phyloP scores from a whole-genome alignment of 2,888 invertebrate genomes.

The Serripes groenlandicus region DNA sequence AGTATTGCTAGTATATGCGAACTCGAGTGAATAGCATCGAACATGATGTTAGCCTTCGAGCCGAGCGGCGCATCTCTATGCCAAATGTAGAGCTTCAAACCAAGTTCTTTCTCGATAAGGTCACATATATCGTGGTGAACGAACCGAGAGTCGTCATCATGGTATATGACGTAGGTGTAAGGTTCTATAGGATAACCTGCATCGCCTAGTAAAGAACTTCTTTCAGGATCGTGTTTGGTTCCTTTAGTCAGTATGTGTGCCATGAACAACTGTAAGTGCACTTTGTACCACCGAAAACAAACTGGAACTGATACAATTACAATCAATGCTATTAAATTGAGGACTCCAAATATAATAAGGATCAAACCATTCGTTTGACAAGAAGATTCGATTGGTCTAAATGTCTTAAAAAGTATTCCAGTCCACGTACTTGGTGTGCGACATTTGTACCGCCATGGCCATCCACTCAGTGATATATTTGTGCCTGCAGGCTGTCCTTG shows the following conservation, averaged over 20 bases:
- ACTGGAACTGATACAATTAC: not conserved
- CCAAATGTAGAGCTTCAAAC: slow-evolving; percentile 12
- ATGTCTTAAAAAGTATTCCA: not conserved
- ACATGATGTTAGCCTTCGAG: slow-evolving; percentile 24
- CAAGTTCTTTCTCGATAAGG: slow-evolving; percentile 15
- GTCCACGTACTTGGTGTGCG: not conserved
- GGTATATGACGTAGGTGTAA: slow-evolving; percentile 25
- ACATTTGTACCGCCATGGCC: slow-evolving; percentile 1
- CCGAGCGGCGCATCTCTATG: slow-evolving; percentile 18
- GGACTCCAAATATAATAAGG: not conserved
- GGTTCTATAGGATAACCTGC: not conserved
- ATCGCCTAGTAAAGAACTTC: not conserved
- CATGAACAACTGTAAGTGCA: slow-evolving; percentile 10
- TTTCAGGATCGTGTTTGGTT: not conserved
- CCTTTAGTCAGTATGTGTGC: not conserved
- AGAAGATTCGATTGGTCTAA: not conserved
- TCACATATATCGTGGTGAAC: not conserved
- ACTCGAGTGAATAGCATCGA: slow-evolving; percentile 27
- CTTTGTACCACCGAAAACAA: not conserved
- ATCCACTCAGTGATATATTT: not conserved
- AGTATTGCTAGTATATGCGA: slow-evolving; percentile 13
- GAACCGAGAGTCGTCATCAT: slow-evolving; percentile 10
- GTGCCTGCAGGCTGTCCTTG: not conserved
- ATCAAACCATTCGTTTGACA: not conserved
- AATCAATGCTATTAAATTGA: not conserved